Percentiles rank a stretch among this genome's conserved stretches.
Evolutionary conservation across 2,888 invertebrate genomes (phyloP).

Genomic region (Eupelmus urozonus): DNA sequence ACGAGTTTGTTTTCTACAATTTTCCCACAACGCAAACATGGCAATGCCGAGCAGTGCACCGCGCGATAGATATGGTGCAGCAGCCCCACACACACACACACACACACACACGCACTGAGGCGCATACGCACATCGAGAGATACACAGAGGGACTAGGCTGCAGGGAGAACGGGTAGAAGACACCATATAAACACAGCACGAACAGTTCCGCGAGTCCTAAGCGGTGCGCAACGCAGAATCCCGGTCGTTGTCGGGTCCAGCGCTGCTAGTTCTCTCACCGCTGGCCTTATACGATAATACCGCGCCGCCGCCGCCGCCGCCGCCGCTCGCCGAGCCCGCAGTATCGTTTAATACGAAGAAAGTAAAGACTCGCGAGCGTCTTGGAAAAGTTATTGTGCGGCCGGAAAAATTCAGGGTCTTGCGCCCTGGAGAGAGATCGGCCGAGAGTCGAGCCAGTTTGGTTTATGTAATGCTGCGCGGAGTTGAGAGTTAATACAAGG

Average conservation of each 20-base stretch:
- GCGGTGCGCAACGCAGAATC: slow-evolving; percentile 69
- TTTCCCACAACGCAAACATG: slow-evolving; percentile 74
- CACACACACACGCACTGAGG: neutral
- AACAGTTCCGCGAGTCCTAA: slow-evolving; percentile 72
- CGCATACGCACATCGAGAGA: slow-evolving; percentile 1
- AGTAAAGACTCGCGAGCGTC: too few relatives aligned
- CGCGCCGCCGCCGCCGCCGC: slow-evolving; percentile 25
- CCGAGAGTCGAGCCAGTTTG: too few relatives aligned
- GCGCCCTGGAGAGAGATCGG: too few relatives aligned
- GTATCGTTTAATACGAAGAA: slow-evolving; percentile 73
- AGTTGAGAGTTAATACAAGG: too few relatives aligned
- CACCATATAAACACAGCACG: slow-evolving; percentile 74
- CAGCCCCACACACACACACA: neutral
- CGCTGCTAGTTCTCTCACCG: slow-evolving; percentile 58
- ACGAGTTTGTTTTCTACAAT: slow-evolving; percentile 76
- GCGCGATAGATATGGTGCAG: slow-evolving; percentile 67
- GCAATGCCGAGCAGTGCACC: slow-evolving; percentile 66
- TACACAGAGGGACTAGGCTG: slow-evolving; percentile 40
- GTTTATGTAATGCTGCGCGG: too few relatives aligned
- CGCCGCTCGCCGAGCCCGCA: slow-evolving; percentile 18
- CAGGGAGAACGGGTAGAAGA: slow-evolving; percentile 65
- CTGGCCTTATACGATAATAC: slow-evolving; percentile 73
- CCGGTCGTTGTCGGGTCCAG: slow-evolving; percentile 72
- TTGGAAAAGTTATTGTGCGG: too few relatives aligned
- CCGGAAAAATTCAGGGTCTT: too few relatives aligned